phyloP scores from a whole-genome alignment of 2,113 vertebrate genomes.

The Muscicapa adusta region DNA sequence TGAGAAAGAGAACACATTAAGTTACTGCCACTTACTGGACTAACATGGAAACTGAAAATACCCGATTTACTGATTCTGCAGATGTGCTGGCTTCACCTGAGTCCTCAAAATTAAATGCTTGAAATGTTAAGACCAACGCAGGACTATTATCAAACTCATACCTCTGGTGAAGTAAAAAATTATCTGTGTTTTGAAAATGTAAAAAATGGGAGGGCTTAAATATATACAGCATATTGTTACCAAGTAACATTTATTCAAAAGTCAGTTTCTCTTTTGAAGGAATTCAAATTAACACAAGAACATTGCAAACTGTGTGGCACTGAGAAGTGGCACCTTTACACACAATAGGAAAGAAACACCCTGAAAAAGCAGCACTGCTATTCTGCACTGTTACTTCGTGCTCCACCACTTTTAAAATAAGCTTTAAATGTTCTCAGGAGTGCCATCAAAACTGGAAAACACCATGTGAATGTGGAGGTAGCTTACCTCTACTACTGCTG shows the following conservation, averaged over 20 bases:
- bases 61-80: neutral
- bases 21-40: neutral
- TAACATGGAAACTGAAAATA: neutral
- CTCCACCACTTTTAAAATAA: neutral
- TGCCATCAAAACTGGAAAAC: neutral
- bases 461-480: fast-evolving
- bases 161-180: neutral
- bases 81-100: neutral
- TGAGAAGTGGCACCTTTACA: neutral
- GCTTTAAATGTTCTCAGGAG: neutral
- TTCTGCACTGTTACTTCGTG: neutral
- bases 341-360: neutral
- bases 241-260: neutral
- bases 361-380: fast-evolving
- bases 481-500: conserved; percentile 77
- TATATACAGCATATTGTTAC: neutral
- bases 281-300: neutral
- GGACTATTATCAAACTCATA: neutral
- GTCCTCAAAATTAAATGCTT: neutral
- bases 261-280: neutral
- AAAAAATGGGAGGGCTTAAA: neutral
- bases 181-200: neutral
- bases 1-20: neutral
- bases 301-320: neutral
- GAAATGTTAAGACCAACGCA: neutral